Evolutionary conservation across 35 echinoderm and acorn worm genomes (phyloP).

Genomic region (Ophiothrix spiculata): DNA sequence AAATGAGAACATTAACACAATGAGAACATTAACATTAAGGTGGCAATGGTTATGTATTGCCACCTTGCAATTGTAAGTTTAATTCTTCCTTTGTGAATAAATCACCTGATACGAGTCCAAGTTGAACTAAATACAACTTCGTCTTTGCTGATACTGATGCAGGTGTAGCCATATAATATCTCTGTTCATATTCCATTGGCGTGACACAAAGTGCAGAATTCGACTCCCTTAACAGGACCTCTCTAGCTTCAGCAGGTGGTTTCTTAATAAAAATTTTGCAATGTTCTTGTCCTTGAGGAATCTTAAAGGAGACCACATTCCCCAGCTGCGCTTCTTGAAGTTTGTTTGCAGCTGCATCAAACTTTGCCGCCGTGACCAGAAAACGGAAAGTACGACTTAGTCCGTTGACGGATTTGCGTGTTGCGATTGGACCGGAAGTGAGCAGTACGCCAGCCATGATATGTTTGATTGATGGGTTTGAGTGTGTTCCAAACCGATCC

Average conservation of each 20-base stretch:
- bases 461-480: not conserved
- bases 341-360: not conserved
- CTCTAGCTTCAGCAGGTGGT: not conserved
- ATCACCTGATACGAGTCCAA: no score
- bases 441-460: not conserved
- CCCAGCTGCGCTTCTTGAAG: not conserved
- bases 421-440: not conserved
- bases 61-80: no score
- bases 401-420: not conserved
- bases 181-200: not conserved
- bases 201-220: not conserved
- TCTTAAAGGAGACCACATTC: not conserved
- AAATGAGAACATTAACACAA: no score
- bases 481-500: not conserved
- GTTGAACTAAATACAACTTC: no score
- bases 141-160: no score
- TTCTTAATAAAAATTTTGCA: not conserved
- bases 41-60: no score
- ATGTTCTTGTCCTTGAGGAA: not conserved
- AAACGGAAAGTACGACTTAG: not conserved
- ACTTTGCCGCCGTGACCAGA: not conserved
- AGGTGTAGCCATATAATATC: no score
- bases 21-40: no score
- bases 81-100: no score
- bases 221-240: not conserved